phyloP scores from a whole-genome alignment of 2,113 vertebrate species.

The Oostethus manadensis region DNA sequence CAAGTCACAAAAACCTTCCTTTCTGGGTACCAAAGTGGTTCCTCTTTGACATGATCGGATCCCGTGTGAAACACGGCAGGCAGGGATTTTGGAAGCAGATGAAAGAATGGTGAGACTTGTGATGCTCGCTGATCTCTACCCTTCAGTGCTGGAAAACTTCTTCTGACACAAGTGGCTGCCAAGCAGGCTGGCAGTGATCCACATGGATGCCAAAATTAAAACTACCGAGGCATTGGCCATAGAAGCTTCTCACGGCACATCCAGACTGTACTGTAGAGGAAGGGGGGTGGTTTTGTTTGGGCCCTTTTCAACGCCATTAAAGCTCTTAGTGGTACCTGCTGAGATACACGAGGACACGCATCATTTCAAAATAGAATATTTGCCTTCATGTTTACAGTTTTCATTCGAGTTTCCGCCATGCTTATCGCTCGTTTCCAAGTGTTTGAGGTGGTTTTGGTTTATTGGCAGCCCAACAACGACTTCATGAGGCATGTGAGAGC shows the following conservation, averaged over 20 bases:
- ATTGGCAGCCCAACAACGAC: conserved; percentile 30
- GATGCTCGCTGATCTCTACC: conserved; percentile 27
- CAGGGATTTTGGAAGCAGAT: conserved; percentile 28
- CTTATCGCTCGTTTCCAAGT: conserved; percentile 2
- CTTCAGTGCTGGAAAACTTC: conserved; percentile 35
- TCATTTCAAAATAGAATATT: too few relatives aligned
- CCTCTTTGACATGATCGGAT: conserved; percentile 33
- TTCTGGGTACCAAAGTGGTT: background rate
- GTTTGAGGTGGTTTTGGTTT: conserved; percentile 28
- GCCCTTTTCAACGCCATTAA: background rate
- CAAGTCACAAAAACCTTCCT: background rate
- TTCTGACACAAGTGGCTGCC: conserved; percentile 28
- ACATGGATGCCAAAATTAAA: background rate
- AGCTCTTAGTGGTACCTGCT: background rate
- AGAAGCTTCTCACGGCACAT: conserved; percentile 8
- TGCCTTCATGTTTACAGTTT: conserved; percentile 7
- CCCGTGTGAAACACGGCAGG: conserved; percentile 21
- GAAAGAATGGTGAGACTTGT: conserved; percentile 21
- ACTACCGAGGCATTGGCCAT: background rate
- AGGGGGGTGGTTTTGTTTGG: background rate
- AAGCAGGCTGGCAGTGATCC: conserved; percentile 21
- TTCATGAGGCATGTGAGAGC: conserved; percentile 39
- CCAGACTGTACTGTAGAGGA: background rate
- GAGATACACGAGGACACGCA: background rate
- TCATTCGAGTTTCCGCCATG: conserved; percentile 3